Evolutionary conservation across 2,113 vertebrate genomes (phyloP), one percentile per base, ranked within the genome.

Genomic region (Catagonus wagneri): DNA sequence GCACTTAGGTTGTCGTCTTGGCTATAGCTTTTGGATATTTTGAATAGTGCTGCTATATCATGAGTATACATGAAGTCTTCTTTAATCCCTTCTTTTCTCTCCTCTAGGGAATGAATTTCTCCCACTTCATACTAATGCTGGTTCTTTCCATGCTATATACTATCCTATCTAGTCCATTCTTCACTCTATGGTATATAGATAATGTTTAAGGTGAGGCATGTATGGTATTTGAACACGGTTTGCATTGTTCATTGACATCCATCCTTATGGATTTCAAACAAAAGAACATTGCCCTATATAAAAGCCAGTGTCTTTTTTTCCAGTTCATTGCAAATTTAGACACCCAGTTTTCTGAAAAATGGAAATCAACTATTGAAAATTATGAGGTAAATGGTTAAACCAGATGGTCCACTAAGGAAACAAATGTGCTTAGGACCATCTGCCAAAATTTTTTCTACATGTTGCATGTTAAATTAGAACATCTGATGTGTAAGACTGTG

Each of bases 331-430:
- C 15, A 83, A 65, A 50, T 36, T 66, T 75, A 69, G 14, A 74
- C 25, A 80, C 20, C 39, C 86, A 2, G 65, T 87, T 75, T 93
- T 95, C 65, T 60, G 50, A 72, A 68, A 87, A 76, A 58, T 39
- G 72, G 39, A 95, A 95, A 83, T 83, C 80, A 94, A 27, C 75
- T 85, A 32, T 29, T 50, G 32, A 66, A 89, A 69, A 69, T 32
- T 71, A 23, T 84, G 78, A 92, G 20, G 54, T 78, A 22, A 89
- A 22, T 86, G 25, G 16, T 58, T 71, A 86, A 89, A 32, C 52
- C 79, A 95, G 68, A 86, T 86, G 61, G 80, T 81, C 11, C 16
- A 90, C 63, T 95, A 75, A 79, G 84, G 79, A 95, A 92, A 86
- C 22, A 93, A 92, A 72, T 89, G 29, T 78, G 44, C 44, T 93